Conservation (phyloP, 2,113 vertebrate genomes). For the Labeo catla region DNA sequence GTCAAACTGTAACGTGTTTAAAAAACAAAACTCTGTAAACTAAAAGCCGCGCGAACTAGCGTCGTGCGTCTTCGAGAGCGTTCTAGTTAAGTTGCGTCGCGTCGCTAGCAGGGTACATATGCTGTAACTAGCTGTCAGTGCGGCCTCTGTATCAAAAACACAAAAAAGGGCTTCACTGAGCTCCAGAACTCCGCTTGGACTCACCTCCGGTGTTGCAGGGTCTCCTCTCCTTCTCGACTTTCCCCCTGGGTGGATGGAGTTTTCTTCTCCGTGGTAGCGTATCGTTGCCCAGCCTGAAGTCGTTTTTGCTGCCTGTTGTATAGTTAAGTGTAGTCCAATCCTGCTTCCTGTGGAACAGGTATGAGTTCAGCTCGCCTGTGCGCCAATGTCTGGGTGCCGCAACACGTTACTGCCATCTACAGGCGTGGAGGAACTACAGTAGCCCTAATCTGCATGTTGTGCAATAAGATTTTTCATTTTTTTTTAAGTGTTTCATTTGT, state of each 20-base stretch:
- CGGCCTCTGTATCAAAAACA: constrained; percentile 34
- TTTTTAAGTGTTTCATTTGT: too few species aligned
- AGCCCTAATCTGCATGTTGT: not conserved
- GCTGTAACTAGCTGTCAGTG: constrained; percentile 31
- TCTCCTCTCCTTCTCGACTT: constrained; percentile 50
- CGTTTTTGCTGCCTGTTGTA: constrained; percentile 40
- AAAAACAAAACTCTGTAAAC: not conserved
- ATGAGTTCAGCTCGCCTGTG: not conserved
- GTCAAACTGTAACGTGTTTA: not conserved
- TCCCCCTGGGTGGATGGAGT: constrained; percentile 57
- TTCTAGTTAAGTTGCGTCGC: not conserved
- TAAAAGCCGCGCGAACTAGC: not conserved
- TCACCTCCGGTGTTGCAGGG: constrained; percentile 69
- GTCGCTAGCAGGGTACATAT: not conserved
- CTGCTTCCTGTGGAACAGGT: constrained; percentile 44
- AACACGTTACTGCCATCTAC: constrained; percentile 35
- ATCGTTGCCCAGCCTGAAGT: constrained; percentile 68
- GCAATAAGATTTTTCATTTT: too few species aligned
- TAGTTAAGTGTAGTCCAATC: constrained; percentile 14
- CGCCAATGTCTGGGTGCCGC: not conserved
- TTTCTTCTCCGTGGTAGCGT: constrained; percentile 65
- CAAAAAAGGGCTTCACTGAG: not conserved
- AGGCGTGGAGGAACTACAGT: constrained; percentile 34
- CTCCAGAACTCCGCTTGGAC: constrained; percentile 28
- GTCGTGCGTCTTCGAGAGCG: not conserved